phyloP scores from a whole-genome alignment of 2,888 invertebrate species.

The Galeopsomyia nigrocyanea region DNA sequence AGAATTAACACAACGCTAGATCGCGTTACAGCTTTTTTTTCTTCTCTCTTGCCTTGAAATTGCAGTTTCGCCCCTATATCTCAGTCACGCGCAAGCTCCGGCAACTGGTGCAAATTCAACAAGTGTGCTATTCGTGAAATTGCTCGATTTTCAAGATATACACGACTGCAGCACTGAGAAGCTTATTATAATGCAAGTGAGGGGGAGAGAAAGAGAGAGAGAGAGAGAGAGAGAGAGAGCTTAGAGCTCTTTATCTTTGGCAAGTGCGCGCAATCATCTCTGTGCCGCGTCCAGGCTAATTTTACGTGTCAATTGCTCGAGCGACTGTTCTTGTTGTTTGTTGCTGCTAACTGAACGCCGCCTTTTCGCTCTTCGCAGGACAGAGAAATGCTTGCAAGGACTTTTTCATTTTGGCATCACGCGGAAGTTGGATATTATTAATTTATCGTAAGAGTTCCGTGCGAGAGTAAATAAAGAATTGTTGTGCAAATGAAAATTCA shows the following conservation, averaged over 20 bases:
- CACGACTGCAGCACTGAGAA: background rate
- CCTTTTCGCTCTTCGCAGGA: too few species aligned
- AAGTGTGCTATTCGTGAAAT: constrained; percentile 4
- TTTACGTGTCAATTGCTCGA: constrained; percentile 55
- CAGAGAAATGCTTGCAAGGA: constrained; percentile 8
- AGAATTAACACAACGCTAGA: background rate
- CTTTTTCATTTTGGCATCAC: constrained; percentile 20
- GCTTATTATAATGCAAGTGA: constrained; percentile 30
- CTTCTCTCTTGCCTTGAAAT: background rate
- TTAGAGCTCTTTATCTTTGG: constrained; percentile 44
- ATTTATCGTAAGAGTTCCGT: too few species aligned
- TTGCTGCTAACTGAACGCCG: constrained; percentile 52
- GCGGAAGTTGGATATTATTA: too few species aligned
- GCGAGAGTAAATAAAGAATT: too few species aligned
- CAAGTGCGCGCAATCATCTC: constrained; percentile 48
- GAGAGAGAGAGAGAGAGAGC: too few species aligned
- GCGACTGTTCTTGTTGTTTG: constrained; percentile 58
- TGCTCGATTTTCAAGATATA: background rate
- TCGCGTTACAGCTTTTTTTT: constrained; percentile 3
- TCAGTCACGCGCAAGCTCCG: background rate
- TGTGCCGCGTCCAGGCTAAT: constrained; percentile 33
- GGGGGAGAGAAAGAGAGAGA: background rate
- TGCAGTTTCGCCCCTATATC: background rate
- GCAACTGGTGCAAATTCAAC: too few species aligned
- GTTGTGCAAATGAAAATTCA: too few species aligned